Evolutionary conservation across 2,797 vertebrate species (phyloP).

Genomic region (Buceros bicornis): DNA sequence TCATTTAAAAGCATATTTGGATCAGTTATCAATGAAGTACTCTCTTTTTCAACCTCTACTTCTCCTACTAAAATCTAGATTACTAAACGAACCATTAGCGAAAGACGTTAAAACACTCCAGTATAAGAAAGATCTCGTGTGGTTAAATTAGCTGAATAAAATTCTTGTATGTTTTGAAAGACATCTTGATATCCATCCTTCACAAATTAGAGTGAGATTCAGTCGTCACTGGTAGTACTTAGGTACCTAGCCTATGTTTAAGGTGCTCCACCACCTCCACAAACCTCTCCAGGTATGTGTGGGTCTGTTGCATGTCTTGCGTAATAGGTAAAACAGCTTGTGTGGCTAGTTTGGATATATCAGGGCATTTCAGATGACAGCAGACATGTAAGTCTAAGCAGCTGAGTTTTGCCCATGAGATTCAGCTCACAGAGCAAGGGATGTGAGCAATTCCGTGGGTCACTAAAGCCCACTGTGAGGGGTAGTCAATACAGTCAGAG

Average conservation of each 20-base stretch:
- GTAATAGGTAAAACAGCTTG: background rate
- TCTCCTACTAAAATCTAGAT: background rate
- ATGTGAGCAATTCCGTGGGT: background rate
- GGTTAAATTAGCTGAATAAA: background rate
- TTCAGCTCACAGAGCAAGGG: background rate
- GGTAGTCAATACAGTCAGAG: background rate
- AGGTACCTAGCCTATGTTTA: background rate
- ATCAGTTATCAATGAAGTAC: background rate
- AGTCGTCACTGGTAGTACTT: background rate
- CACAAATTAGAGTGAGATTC: background rate
- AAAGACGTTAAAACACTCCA: background rate
- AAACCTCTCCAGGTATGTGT: background rate
- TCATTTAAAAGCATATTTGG: background rate
- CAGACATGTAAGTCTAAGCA: background rate
- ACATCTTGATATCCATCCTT: background rate
- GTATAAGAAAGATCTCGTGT: background rate
- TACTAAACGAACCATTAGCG: background rate
- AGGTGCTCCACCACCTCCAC: background rate
- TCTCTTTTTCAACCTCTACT: background rate
- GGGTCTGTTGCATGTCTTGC: fast-evolving
- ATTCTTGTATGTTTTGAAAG: background rate
- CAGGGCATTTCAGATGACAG: background rate
- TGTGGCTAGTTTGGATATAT: background rate
- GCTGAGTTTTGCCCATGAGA: background rate
- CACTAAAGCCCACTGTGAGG: background rate